Evolutionary conservation across 2,888 invertebrate genomes (phyloP).

Genomic region (Himalopsyche japonica): DNA sequence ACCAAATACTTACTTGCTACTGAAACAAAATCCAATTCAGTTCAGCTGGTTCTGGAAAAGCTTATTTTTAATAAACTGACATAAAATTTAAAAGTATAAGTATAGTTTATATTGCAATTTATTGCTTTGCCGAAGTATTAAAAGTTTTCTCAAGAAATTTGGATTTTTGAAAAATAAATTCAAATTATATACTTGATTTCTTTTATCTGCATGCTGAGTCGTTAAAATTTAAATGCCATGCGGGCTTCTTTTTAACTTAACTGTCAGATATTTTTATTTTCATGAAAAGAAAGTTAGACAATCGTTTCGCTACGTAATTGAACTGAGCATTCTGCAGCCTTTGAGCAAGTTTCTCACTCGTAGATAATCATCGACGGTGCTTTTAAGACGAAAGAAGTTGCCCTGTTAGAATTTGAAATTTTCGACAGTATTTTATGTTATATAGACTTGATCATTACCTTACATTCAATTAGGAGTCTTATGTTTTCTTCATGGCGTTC

Average conservation of each 20-base stretch:
- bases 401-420: constrained; percentile 12
- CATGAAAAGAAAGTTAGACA: neutral
- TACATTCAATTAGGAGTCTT: neutral
- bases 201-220: too few relatives aligned
- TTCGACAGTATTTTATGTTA: constrained; percentile 2
- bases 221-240: neutral
- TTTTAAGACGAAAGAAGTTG: constrained; percentile 3
- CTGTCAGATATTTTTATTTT: too few relatives aligned
- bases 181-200: too few relatives aligned
- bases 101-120: too few relatives aligned
- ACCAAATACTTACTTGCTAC: too few relatives aligned
- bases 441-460: constrained; percentile 5
- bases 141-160: too few relatives aligned
- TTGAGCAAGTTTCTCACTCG: constrained; percentile 37
- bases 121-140: too few relatives aligned
- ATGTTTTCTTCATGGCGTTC: neutral
- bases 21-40: too few relatives aligned
- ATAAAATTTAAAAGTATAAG: too few relatives aligned
- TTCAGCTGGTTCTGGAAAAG: too few relatives aligned
- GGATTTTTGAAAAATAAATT: too few relatives aligned
- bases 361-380: constrained; percentile 25
- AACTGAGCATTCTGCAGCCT: constrained; percentile 30
- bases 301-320: constrained; percentile 29
- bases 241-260: neutral
- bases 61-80: too few relatives aligned